Conservation (phyloP, 1,140 invertebrate genomes). For the Heliconius eleuchia region DNA sequence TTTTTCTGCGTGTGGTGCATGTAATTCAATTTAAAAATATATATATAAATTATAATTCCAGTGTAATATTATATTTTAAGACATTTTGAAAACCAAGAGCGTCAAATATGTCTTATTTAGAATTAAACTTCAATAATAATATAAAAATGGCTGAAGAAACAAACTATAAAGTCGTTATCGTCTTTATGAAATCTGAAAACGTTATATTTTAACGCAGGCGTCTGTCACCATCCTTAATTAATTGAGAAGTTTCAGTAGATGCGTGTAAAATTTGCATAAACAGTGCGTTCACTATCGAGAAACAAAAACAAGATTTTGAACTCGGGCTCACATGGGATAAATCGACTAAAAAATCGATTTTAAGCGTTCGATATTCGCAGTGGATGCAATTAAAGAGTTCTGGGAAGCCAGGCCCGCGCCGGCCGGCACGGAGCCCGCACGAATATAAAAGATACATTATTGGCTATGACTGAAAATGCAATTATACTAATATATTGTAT, state of each 20-base stretch:
- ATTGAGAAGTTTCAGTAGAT: conserved; percentile 78
- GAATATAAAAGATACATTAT: conserved; percentile 51
- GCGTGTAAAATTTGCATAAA: conserved; percentile 80
- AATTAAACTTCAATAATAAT: background rate
- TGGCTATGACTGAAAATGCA: conserved; percentile 31
- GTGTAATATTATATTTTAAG: too few relatives aligned
- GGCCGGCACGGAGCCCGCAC: conserved; percentile 52
- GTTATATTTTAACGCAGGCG: conserved; percentile 38
- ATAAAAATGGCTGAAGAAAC: conserved; percentile 20
- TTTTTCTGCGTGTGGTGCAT: too few relatives aligned
- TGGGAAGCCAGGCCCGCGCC: conserved; percentile 57
- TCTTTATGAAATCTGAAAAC: conserved; percentile 23
- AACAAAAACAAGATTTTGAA: conserved; percentile 70
- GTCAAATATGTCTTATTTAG: background rate
- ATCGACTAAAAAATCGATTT: conserved; percentile 80
- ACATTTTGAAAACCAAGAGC: background rate
- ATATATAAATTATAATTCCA: too few relatives aligned
- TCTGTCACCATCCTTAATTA: conserved; percentile 67
- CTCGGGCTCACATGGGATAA: conserved; percentile 69
- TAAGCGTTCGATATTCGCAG: conserved; percentile 76
- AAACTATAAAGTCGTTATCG: conserved; percentile 18
- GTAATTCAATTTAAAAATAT: too few relatives aligned
- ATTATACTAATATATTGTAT: conserved; percentile 23
- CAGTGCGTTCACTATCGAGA: conserved; percentile 71
- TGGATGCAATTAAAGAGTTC: conserved; percentile 79